A percentile compares a stretch with the other conserved stretches of the same genome.
Evolutionary conservation across 2,888 invertebrate species (phyloP).

Genomic region (Micropterix aruncella): DNA sequence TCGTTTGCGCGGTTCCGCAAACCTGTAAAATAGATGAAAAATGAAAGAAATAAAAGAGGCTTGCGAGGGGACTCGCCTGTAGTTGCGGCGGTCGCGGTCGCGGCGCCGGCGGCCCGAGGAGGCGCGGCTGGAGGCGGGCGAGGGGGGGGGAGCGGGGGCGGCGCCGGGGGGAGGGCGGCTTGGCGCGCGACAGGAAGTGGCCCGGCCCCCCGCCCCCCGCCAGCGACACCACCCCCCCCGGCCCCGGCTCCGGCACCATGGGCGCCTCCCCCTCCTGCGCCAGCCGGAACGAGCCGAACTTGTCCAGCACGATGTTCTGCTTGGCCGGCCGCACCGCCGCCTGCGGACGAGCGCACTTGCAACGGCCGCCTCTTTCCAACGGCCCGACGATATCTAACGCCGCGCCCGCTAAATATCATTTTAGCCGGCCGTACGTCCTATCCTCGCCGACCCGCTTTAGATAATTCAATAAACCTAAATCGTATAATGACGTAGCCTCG

Average conservation of each 20-base stretch:
- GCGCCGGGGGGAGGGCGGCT: constrained; percentile 24
- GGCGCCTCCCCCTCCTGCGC: constrained; percentile 41
- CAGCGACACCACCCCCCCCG: constrained; percentile 25
- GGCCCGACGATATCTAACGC: no score
- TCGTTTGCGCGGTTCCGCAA: no score
- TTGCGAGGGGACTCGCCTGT: constrained; percentile 21
- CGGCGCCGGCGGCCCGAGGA: constrained; percentile 52
- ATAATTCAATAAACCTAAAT: no score
- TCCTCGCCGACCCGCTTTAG: no score
- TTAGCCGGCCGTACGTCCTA: no score
- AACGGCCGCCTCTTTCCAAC: no score
- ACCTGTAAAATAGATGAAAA: no score
- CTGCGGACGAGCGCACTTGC: no score
- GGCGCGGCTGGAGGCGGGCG: constrained; percentile 19
- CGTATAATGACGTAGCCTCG: no score
- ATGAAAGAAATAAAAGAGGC: constrained; percentile 16
- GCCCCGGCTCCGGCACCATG: constrained; percentile 18
- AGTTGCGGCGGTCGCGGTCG: constrained; percentile 45
- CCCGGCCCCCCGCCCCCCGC: constrained; percentile 34
- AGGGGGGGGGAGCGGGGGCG: constrained; percentile 31
- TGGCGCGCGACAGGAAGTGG: constrained; percentile 36
- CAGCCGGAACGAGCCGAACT: constrained; percentile 57
- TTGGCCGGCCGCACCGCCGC: constrained; percentile 32
- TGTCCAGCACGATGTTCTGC: constrained; percentile 51
- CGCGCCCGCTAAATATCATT: no score